Evolutionary conservation across 2,888 invertebrate species (phyloP).

Genomic region (Altica lythri): DNA sequence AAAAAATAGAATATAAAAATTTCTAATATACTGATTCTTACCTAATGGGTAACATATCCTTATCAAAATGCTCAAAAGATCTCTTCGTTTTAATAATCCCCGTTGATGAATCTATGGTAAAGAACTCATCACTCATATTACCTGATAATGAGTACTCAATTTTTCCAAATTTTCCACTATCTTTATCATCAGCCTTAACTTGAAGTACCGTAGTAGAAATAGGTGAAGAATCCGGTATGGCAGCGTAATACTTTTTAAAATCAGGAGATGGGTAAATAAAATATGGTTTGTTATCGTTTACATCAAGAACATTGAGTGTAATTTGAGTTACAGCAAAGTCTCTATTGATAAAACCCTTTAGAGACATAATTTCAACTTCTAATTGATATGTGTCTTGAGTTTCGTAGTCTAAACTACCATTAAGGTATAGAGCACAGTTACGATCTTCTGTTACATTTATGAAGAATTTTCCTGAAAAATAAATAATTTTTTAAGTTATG

Average conservation of each 20-base stretch:
- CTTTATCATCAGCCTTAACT: conserved; percentile 84
- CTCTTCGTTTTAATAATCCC: conserved; percentile 78
- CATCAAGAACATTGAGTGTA: conserved; percentile 81
- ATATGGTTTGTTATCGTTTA: conserved; percentile 87
- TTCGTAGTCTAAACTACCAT: conserved; percentile 80
- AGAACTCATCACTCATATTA: conserved; percentile 64
- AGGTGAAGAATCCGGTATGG: conserved; percentile 74
- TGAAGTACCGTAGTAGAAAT: conserved; percentile 78
- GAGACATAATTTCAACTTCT: conserved; percentile 77
- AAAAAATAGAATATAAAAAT: background rate
- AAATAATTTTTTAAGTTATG: no score
- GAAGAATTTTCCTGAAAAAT: conserved; percentile 71
- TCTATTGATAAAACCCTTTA: conserved; percentile 80
- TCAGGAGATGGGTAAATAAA: conserved; percentile 70
- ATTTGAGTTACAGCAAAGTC: conserved; percentile 75
- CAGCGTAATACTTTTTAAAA: conserved; percentile 76
- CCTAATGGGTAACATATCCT: conserved; percentile 68
- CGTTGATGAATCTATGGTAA: conserved; percentile 72
- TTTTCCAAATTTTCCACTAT: conserved; percentile 82
- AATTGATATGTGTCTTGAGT: conserved; percentile 72
- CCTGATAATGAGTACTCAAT: conserved; percentile 67
- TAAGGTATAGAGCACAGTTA: conserved; percentile 80
- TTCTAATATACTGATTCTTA: background rate
- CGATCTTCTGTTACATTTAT: conserved; percentile 76
- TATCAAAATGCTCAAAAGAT: conserved; percentile 70